phyloP scores from a whole-genome alignment of 2,113 vertebrate genomes.

The Tychaedon coryphoeus region DNA sequence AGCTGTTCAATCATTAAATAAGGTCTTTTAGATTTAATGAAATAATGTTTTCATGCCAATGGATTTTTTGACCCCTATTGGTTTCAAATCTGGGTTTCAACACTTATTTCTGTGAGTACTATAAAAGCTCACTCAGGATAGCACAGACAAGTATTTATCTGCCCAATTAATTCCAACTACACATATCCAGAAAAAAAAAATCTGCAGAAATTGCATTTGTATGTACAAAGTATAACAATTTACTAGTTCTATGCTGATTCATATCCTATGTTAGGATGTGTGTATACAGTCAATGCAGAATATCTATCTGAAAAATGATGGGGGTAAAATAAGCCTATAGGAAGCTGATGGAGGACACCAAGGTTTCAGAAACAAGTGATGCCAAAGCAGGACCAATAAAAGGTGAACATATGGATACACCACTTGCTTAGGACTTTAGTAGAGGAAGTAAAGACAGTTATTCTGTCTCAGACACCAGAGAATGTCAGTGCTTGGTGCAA shows the following conservation, averaged over 20 bases:
- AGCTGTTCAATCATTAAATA: neutral
- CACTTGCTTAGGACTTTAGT: neutral
- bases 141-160: neutral
- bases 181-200: neutral
- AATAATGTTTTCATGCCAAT: neutral
- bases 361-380: neutral
- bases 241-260: neutral
- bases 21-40: neutral
- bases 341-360: neutral
- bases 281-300: neutral
- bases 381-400: neutral
- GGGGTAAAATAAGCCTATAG: neutral
- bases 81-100: neutral
- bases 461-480: neutral
- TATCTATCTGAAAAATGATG: neutral
- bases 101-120: neutral
- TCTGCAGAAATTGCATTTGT: neutral
- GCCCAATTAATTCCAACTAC: neutral
- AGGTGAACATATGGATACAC: neutral
- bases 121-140: neutral
- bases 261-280: neutral
- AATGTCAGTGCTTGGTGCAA: neutral
- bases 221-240: neutral
- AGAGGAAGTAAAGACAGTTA: neutral
- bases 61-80: neutral